Evolutionary conservation across 2,888 invertebrate genomes (phyloP), one percentile per base, ranked within the genome.

Genomic region (Erebia palarica): DNA sequence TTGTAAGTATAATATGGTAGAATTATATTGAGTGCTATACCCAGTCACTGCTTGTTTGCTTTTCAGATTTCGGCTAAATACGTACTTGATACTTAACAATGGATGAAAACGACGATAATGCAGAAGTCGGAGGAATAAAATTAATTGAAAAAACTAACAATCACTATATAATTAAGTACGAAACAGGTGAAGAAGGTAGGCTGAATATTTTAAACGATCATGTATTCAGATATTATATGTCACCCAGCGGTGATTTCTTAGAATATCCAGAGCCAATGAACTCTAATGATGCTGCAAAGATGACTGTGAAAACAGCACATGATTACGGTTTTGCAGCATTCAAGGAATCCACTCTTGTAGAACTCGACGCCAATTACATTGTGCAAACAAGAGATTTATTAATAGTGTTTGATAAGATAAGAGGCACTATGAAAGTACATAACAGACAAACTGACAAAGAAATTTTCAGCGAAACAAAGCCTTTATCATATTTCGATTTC

Each of bases 181-280:
- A 76, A 72, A 85, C 85, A 3, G 86, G 86, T 3, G 90, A 91
- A 83, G 69, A 76, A 21, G 88, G 87, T 2, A 85, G 80, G 75
- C 74, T 93, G 27, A 80, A 86, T 69, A 86, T 93, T 70, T 76
- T 92, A 51, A 91, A 90, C 75, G 82, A 82, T 63, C 92, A 92
- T 80, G 90, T 89, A 0, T 88, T 92, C 69, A 86, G 87, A 78
- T 92, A 83, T 73, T 87, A 90, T 77, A 87, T 92, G 87, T 89
- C 91, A 3, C 88, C 88, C 1, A 83, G 78, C n/a, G 86, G 85
- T 1, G 74, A 75, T 2, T 93, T 92, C 72, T 75, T 81, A 5
- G 91, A 92, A 7, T 90, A 90, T 75, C 92, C 92, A 5, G 74
- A 75, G 65, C 91, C 92, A 3, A 81, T 84, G 8, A 81, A 92